Evolutionary conservation across 2,888 invertebrate species (phyloP), one percentile per base, ranked within the genome.

Genomic region (Mystacides longicornis): DNA sequence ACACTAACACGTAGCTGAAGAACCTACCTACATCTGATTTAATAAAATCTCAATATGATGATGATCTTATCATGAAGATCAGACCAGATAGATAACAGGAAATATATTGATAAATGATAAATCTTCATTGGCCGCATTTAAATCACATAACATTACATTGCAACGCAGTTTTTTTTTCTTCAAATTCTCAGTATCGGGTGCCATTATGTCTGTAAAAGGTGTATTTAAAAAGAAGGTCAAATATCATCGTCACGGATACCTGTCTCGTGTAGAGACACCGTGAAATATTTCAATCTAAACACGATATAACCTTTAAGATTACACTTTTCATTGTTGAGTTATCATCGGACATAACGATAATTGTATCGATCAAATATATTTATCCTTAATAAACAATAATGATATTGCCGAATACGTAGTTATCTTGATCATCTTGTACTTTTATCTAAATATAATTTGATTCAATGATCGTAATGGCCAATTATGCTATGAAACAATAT

Each of bases 201-300:
- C 51, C 51, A 49, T 51, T 51, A 51, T 47, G 54, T 54, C 54
- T 57, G 47, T 42, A 21, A 16, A 48, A 57, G 54, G 54, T 51
- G 47, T 43, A 51, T 47, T 48, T 51, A 54, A 57, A 47, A 43
- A 54, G 54, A 57, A 54, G 57, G 54, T 42, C 57, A 57, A 51
- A 51, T 43, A 23, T 46, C 54, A 54, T 42, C 51, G 37, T 53
- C 50, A 22, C 37, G 45, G 37, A 54, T 23, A 46, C 11, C 48
- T 46, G 49, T 21, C 33, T 49, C 20, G 19, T n/a, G 14, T 4
- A 3, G 16, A n/a, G 3, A 37, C 37, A 37, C 3, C 3, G 14
- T 37, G 47, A 14, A 21, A 19, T 5, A 21, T 46, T 43, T 46
- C 21, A 18, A 47, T 57, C 56, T 57, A 52, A 45, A 52, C 56